A percentile compares a stretch with the other conserved stretches of the same genome.
Conservation (phyloP, 2,888 invertebrate genomes). For the Gryllus longicercus region DNA sequence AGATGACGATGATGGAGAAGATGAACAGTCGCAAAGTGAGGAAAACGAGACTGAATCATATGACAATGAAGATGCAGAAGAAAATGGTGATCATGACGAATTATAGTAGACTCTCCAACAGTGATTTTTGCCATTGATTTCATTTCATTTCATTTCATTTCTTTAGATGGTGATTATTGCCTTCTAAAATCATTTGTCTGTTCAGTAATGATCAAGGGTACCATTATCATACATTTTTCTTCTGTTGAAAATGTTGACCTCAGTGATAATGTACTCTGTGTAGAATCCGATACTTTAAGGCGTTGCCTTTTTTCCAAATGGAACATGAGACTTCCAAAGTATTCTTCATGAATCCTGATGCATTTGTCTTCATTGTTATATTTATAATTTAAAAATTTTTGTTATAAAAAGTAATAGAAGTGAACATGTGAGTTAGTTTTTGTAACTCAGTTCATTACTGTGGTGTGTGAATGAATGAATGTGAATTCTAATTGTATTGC, state of each 20-base stretch:
- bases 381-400: neutral
- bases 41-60: constrained; percentile 46
- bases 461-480: neutral
- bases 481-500: neutral
- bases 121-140: too few relatives aligned
- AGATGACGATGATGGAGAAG: constrained; percentile 46
- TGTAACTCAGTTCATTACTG: neutral
- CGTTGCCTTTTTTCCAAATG: neutral
- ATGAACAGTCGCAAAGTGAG: constrained; percentile 45
- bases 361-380: constrained; percentile 5
- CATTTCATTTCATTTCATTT: too few relatives aligned
- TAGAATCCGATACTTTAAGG: too few relatives aligned
- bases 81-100: constrained; percentile 39
- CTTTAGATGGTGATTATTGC: too few relatives aligned
- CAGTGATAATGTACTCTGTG: too few relatives aligned
- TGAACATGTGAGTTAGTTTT: neutral
- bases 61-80: constrained; percentile 28
- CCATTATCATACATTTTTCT: too few relatives aligned
- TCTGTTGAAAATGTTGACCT: too few relatives aligned
- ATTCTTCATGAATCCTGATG: neutral
- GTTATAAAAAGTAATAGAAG: neutral
- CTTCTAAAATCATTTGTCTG: too few relatives aligned
- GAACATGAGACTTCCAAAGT: neutral
- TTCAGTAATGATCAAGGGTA: too few relatives aligned
- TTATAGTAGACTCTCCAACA: constrained; percentile 4